These are phyloP conservation scores for Phrynocephalus vlangalii DNA, from an alignment of 2,797 vertebrate genomes.

Conservation along the genomic window DNA sequence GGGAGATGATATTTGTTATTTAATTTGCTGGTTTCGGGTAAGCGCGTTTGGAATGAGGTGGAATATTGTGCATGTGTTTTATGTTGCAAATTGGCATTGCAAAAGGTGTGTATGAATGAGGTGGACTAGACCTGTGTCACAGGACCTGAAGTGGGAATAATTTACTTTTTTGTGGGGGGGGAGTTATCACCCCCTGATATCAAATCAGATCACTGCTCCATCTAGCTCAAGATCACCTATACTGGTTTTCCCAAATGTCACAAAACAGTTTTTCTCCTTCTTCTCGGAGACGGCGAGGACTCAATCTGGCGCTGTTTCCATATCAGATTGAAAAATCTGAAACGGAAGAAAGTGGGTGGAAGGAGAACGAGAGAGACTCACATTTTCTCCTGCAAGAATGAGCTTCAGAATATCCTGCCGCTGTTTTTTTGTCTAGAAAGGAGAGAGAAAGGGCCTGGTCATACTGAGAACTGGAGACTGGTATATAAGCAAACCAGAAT, in stretches of 20 bases:
- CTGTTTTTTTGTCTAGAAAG: constrained; percentile 75
- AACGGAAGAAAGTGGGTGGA: background rate
- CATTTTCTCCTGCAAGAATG: constrained; percentile 83
- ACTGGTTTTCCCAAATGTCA: background rate
- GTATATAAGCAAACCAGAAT: too few relatives aligned
- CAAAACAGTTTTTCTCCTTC: background rate
- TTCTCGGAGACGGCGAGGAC: background rate
- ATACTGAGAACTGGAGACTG: background rate
- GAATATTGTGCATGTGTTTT: background rate
- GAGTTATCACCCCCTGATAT: too few relatives aligned
- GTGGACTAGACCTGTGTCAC: background rate
- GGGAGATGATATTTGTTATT: too few relatives aligned
- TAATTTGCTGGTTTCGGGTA: background rate
- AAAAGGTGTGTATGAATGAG: background rate
- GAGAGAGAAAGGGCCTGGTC: background rate
- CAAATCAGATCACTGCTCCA: too few relatives aligned
- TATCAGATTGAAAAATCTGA: background rate
- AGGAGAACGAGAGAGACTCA: constrained; percentile 62
- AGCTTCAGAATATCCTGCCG: constrained; percentile 83
- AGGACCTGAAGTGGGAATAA: background rate
- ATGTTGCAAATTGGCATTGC: background rate
- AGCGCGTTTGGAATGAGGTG: background rate
- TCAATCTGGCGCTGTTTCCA: background rate
- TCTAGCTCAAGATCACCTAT: too few relatives aligned
- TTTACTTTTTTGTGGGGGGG: too few relatives aligned